Evolutionary conservation across 30 jellyfish, hydroid and myxozoan species (phyloP), one percentile per base, ranked within the genome.

Genomic region (Hydractinia echinata): DNA sequence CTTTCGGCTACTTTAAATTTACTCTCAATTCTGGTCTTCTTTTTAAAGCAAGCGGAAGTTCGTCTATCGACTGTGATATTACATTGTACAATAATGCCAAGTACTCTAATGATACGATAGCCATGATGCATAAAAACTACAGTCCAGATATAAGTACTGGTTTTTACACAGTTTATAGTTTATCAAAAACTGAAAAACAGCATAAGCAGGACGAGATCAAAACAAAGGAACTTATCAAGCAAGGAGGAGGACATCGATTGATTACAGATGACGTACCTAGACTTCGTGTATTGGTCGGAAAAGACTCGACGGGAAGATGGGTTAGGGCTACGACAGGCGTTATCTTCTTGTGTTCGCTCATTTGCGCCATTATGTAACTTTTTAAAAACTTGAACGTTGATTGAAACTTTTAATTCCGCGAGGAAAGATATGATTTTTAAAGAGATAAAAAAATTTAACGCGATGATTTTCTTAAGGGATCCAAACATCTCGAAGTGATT

Each of bases 211-310:
- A 82, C 7, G 96, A 86, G 44, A 58, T 14, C 5, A 55, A 55
- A 18, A 79, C 79, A 8, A 84, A 82, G 53, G 51, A 4, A 0
- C 61, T 91, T 82, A 44, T 85, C n/a, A 68, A 64, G 48, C 61
- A 76, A 54, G 91, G 95, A 2, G 91, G 82, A 6, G 96, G 81
- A 20, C 68, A 86, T 64, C 79, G 95, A 20, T 64, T 91, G 55
- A 86, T 91, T 21, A 91, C 97, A 51, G 97, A 91, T 55, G 96
- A 91, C 62, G 95, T 91, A 15, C 82, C 91, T 11, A 72, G 96
- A 81, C 88, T 83, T 83, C 83, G 94, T 30, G 58, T 76, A 69
- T 78, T 84, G 64, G 79, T 89, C 44, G 86, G 80, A 7, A 61
- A 81, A 72, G 48, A 52, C 44, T 30, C 44, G 44, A 30, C 44